These are phyloP conservation scores for Cyclophora punctaria DNA, from an alignment of 2,888 invertebrate species.

Conservation along the genomic window DNA sequence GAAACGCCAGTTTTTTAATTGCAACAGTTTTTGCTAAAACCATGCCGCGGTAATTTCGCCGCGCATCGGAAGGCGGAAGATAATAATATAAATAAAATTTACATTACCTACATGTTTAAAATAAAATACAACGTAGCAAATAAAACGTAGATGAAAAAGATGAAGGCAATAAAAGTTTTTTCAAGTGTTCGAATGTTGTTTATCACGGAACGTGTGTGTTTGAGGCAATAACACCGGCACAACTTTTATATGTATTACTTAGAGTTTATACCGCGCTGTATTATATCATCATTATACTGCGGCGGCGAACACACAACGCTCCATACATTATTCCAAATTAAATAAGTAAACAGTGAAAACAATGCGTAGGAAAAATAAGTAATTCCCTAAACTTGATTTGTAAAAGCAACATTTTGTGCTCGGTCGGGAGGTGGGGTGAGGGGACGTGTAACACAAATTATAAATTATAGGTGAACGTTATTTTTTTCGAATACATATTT, in stretches of 20 bases:
- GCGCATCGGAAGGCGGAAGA: too few relatives aligned
- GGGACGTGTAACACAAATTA: constrained; percentile 60
- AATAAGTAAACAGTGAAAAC: constrained; percentile 3
- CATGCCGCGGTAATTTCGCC: too few relatives aligned
- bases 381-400: constrained; percentile 23
- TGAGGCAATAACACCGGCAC: too few relatives aligned
- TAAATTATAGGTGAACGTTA: constrained; percentile 71
- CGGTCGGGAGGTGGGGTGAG: constrained; percentile 13
- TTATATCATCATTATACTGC: neutral
- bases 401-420: constrained; percentile 17
- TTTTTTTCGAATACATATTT: constrained; percentile 71
- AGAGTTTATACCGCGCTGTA: neutral
- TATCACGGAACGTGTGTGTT: too few relatives aligned
- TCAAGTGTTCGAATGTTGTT: constrained; percentile 3
- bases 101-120: constrained; percentile 3
- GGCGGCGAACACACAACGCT: neutral
- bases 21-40: too few relatives aligned
- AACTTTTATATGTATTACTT: too few relatives aligned
- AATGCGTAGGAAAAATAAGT: constrained; percentile 17
- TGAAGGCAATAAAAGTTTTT: constrained; percentile 9
- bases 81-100: too few relatives aligned
- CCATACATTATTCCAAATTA: neutral
- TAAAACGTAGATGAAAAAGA: too few relatives aligned
- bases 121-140: constrained; percentile 4
- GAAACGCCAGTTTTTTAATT: too few relatives aligned